These are phyloP conservation scores for Octonoba sinensis DNA, from an alignment of 2,888 invertebrate species.

Conservation along the genomic window DNA sequence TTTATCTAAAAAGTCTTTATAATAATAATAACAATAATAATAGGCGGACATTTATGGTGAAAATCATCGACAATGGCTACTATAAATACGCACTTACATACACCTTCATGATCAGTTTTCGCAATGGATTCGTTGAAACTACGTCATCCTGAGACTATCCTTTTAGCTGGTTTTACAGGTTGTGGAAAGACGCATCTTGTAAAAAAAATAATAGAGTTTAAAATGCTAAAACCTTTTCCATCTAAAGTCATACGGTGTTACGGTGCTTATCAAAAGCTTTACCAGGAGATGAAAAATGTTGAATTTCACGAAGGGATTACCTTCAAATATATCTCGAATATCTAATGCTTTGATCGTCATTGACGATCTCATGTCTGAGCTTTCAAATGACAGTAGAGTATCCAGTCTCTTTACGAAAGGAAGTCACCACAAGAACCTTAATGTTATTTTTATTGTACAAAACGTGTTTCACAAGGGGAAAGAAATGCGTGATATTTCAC, in stretches of 20 bases:
- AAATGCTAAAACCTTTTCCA: not conserved
- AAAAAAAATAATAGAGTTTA: not conserved
- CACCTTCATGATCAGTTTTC: not conserved
- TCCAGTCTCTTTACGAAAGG: constrained; percentile 34
- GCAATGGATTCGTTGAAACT: not conserved
- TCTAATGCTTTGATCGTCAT: not conserved
- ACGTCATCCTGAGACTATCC: not conserved
- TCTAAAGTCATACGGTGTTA: constrained; percentile 10
- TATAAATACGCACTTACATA: too few species aligned
- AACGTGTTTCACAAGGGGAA: constrained; percentile 28
- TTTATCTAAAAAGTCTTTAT: too few species aligned
- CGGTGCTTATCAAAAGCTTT: constrained; percentile 17
- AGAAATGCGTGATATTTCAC: constrained; percentile 28
- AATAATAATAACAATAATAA: too few species aligned
- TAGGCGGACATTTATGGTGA: too few species aligned
- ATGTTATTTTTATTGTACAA: constrained; percentile 41
- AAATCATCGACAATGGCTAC: too few species aligned
- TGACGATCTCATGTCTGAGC: not conserved
- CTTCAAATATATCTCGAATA: not conserved
- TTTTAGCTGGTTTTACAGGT: not conserved
- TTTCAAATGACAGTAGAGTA: not conserved
- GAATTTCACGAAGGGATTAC: constrained; percentile 34
- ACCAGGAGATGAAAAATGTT: not conserved
- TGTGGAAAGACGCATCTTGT: too few species aligned
- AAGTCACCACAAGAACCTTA: constrained; percentile 33